phyloP scores from a whole-genome alignment of 2,113 vertebrate species.

The Terrapene triunguis region DNA sequence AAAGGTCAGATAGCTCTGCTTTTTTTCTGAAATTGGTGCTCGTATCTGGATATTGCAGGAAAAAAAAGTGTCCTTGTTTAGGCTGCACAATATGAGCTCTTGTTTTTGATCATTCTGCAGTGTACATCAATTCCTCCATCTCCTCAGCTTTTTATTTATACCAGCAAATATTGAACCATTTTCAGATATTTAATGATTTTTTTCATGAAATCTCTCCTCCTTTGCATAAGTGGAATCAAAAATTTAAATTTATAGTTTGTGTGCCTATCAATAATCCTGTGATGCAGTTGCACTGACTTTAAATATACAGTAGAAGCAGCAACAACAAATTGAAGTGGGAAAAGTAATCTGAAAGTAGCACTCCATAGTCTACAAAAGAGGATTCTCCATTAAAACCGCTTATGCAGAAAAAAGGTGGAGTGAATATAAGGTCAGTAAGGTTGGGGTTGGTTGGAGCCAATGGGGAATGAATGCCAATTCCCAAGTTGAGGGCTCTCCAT shows the following conservation, averaged over 20 bases:
- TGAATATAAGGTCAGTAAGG: neutral
- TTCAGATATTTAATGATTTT: neutral
- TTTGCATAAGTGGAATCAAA: neutral
- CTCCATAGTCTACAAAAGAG: neutral
- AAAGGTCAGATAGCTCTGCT: neutral
- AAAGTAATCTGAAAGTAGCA: neutral
- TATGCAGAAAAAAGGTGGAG: neutral
- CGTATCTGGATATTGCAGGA: neutral
- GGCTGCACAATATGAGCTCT: neutral
- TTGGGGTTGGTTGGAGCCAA: neutral
- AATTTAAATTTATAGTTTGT: neutral
- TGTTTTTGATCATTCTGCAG: neutral
- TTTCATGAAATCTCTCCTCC: neutral
- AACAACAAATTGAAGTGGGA: neutral
- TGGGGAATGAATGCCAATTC: neutral
- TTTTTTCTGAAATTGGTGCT: neutral
- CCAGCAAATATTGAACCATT: neutral
- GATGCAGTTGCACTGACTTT: neutral
- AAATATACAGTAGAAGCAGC: neutral
- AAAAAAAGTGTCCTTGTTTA: neutral
- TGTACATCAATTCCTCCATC: neutral
- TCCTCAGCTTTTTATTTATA: neutral
- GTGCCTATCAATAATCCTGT: neutral
- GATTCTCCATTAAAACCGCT: neutral
- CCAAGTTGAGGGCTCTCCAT: neutral